Evolutionary conservation across 2,888 invertebrate species (phyloP), one percentile per base, ranked within the genome.

Genomic region (Leptopterna dolabrata): DNA sequence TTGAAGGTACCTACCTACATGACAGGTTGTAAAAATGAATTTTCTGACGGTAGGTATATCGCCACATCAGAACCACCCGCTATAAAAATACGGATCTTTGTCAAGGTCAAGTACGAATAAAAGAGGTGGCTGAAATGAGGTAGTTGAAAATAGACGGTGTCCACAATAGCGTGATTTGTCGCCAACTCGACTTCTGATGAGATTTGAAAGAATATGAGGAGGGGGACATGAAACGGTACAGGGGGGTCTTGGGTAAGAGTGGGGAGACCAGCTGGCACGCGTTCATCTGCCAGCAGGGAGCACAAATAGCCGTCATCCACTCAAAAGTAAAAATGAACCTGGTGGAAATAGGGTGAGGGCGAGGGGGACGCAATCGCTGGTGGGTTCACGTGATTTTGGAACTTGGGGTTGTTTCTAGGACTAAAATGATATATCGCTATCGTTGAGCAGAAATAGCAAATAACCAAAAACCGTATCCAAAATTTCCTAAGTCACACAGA

Each of bases 241-340:
- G n/a, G 24, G 63, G 63, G 24, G 24, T 45, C 27, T 27, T 45
- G 45, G 78, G 78, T 78, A 24, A 1, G 78, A 45, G 78, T 45
- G 78, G 36, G 63, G 13, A 78, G 30, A 87, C 87, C 88, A 88
- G 87, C 87, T 88, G 88, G 88, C 88, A 88, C 71, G 43, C 80
- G 80, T 83, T 88, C 88, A 87, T 88, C 73, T 83, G 83, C 76
- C 45, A 55, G 30, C 73, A 19, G 71, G 41, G 84, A 43, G 81
- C 87, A 87, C 88, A 88, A 88, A 88, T 88, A 88, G 88, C 87
- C 82, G 45, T 55, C 51, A 87, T 78, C 45, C 41, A 36, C 11
- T 16, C 73, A 73, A 73, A 36, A 36, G 78, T 63, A 63, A 19
- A 63, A 78, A 27, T 45, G 45, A 45, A 78, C 78, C 45, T 27